Percentiles rank a stretch among this genome's conserved stretches.
Evolutionary conservation across 2,797 vertebrate genomes (phyloP).

Genomic region (Diglossa cyanea): DNA sequence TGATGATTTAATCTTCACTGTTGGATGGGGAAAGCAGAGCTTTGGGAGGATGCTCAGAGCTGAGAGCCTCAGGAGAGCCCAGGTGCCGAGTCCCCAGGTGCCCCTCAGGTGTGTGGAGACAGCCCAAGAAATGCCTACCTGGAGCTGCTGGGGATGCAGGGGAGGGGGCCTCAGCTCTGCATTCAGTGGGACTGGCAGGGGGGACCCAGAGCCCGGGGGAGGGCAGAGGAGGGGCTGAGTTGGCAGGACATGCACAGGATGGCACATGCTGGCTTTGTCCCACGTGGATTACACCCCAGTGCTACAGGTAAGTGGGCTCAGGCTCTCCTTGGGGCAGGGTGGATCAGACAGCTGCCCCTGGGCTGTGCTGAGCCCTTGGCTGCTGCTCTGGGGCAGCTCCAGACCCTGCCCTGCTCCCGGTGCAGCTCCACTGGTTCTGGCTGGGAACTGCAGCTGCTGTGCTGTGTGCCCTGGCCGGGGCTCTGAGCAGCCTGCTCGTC

Average conservation of each 20-base stretch:
- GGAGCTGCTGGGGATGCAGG: neutral
- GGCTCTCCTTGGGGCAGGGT: neutral
- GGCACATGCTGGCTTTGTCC: neutral
- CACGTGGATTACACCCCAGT: rapidly evolving
- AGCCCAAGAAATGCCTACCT: rapidly evolving
- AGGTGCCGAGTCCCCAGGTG: neutral
- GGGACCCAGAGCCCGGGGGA: neutral
- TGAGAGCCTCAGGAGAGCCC: neutral
- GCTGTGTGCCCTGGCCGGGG: neutral
- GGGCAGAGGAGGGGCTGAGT: neutral
- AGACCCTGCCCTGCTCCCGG: neutral
- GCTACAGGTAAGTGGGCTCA: neutral
- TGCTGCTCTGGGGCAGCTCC: neutral
- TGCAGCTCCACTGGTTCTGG: rapidly evolving
- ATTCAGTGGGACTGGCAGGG: neutral
- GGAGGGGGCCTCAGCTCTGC: too few relatives aligned
- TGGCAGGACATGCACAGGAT: neutral
- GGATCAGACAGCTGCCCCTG: rapidly evolving
- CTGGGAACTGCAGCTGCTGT: neutral
- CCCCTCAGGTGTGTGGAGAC: neutral
- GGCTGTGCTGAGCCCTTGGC: neutral
- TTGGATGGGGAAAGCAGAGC: neutral
- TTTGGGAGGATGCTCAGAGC: neutral
- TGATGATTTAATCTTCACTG: neutral
- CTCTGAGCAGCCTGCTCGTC: neutral